Evolutionary conservation across 1,140 invertebrate species (phyloP), one percentile per base, ranked within the genome.

Genomic region (Vanessa tameamea): DNA sequence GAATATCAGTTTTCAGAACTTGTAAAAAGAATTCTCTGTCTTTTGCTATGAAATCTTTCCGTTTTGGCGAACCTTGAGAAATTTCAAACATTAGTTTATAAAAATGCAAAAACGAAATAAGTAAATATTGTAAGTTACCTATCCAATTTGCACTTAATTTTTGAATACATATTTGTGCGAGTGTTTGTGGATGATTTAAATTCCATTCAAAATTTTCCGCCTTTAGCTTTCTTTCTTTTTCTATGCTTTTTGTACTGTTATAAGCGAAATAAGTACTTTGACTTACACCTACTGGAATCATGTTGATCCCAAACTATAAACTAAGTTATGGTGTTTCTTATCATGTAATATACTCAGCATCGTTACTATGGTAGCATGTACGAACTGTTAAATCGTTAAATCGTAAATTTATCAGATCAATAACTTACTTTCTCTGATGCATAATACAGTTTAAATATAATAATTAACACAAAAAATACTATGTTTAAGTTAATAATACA

Each of bases 21-120:
- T 93, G 85, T 43, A 94, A 73, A 77, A 94, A 89, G 51, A 85
- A 80, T 76, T 91, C 88, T 55, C 90, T 82, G 77, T 93, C 93
- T 78, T 92, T 92, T n/a, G 87, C 78, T 48, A 90, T 72, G 15
- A 92, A 76, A 16, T 88, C 75, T 57, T 89, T 78, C 43, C 91
- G 69, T 73, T 83, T 88, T 31, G 87, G 88, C 50, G 73, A 81
- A 23, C 89, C 89, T 92, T 4, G 57, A 78, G 80, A 77, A 23
- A 50, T 73, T 26, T 16, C 14, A 64, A 55, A 8, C 15, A 61
- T 47, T 26, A 47, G 48, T 1, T 43, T 61, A 64, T n/a, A 20
- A 15, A 57, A 64, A 13, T 47, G 37, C 7, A 8, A 43, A 43
- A 9, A 43, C 7, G 6, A 9, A 9, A 43, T 43, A 43, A 14